These are phyloP conservation scores for Cyrtonyx montezumae DNA, from an alignment of 2,113 vertebrate species.

Conservation along the genomic window DNA sequence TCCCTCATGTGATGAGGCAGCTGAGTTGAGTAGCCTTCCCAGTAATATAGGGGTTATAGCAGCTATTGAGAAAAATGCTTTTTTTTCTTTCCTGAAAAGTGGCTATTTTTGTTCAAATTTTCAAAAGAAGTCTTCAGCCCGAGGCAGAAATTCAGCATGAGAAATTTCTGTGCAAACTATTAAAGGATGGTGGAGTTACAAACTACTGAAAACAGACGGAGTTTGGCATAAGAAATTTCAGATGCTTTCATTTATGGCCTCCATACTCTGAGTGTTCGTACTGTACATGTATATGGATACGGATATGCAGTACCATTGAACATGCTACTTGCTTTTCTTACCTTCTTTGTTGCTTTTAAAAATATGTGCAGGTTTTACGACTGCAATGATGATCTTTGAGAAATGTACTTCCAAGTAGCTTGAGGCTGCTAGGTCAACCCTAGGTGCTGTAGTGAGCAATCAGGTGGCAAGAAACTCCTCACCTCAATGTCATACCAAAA, in stretches of 20 bases:
- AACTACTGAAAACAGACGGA: conserved; percentile 59
- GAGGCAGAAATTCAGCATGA: conserved; percentile 42
- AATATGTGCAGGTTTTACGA: not conserved
- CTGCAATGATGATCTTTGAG: not conserved
- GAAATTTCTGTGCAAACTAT: conserved; percentile 55
- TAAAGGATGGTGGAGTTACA: conserved; percentile 40
- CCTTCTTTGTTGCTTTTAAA: not conserved
- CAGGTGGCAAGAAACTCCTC: not conserved
- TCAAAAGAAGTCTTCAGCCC: conserved; percentile 46
- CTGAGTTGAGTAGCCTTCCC: not conserved
- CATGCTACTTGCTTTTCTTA: not conserved
- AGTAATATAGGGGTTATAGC: not conserved
- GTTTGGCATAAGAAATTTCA: conserved; percentile 29
- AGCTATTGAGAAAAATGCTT: not conserved
- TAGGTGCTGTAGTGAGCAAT: not conserved
- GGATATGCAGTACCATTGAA: not conserved
- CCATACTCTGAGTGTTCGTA: not conserved
- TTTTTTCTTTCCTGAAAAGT: conserved; percentile 11
- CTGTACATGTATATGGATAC: not conserved
- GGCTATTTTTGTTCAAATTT: conserved; percentile 51
- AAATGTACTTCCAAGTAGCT: not conserved
- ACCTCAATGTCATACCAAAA: not conserved
- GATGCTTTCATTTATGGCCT: not conserved
- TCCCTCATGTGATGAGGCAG: not conserved
- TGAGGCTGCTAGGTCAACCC: not conserved